phyloP scores from a whole-genome alignment of 2,888 invertebrate genomes.

The Odiellus spinosus region DNA sequence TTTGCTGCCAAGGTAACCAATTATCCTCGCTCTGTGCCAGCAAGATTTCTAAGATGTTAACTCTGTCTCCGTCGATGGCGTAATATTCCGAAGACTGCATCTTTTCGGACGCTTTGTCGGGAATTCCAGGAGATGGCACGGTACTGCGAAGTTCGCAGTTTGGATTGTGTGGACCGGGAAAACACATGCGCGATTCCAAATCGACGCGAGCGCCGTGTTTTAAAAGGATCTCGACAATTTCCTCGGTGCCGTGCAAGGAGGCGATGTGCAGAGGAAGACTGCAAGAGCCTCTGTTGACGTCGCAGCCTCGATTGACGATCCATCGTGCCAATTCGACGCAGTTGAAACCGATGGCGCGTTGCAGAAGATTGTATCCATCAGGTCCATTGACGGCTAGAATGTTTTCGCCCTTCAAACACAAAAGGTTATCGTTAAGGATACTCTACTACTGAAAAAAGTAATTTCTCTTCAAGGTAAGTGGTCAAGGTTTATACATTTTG shows the following conservation, averaged over 20 bases:
- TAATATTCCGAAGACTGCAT: conserved; percentile 53
- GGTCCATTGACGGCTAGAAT: conserved; percentile 48
- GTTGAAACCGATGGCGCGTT: conserved; percentile 53
- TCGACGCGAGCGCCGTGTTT: conserved; percentile 53
- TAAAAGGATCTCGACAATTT: conserved; percentile 48
- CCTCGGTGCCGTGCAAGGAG: conserved; percentile 30
- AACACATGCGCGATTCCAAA: conserved; percentile 55
- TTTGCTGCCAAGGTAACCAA: conserved; percentile 42
- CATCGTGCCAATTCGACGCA: conserved; percentile 52
- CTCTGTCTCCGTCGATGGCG: conserved; percentile 53
- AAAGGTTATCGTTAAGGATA: too few relatives aligned
- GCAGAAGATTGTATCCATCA: conserved; percentile 51
- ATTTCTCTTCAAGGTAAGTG: too few relatives aligned
- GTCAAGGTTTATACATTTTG: too few relatives aligned
- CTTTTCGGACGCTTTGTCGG: conserved; percentile 34
- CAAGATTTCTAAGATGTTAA: conserved; percentile 45
- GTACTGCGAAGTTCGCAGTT: conserved; percentile 41
- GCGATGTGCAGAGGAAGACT: conserved; percentile 58
- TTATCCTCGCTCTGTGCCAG: conserved; percentile 51
- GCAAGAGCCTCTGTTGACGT: conserved; percentile 53
- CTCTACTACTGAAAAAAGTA: too few relatives aligned
- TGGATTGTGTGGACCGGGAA: conserved; percentile 51
- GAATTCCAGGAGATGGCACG: conserved; percentile 7
- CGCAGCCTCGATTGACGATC: conserved; percentile 44
- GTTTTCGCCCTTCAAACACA: conserved; percentile 42